Conservation (phyloP, 2,113 vertebrate genomes). For the Halichoerus grypus region DNA sequence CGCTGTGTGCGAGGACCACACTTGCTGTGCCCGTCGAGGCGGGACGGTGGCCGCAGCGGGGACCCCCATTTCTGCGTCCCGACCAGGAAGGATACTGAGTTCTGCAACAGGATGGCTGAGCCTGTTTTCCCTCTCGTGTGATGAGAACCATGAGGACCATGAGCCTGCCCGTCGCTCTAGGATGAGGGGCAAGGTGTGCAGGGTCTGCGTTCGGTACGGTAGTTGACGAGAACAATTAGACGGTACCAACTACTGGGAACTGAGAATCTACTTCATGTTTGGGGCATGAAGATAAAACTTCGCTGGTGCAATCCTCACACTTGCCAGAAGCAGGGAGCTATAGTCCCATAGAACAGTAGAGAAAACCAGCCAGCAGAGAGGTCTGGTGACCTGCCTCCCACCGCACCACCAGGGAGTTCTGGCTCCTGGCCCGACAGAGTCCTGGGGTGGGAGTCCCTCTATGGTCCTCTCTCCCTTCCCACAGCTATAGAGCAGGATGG, state of each 20-base stretch:
- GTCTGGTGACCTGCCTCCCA: neutral
- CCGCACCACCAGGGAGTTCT: neutral
- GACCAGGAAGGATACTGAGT: no score
- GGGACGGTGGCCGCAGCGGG: fast-evolving
- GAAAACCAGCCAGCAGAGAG: neutral
- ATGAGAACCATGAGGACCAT: fast-evolving
- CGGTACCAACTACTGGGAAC: fast-evolving
- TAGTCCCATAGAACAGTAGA: no score
- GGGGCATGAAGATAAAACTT: neutral
- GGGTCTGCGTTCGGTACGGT: no score
- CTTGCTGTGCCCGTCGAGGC: fast-evolving
- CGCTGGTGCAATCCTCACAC: no score
- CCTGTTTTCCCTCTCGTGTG: neutral
- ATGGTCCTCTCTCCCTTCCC: no score
- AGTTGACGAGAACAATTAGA: no score
- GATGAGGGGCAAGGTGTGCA: fast-evolving
- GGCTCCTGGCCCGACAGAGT: neutral
- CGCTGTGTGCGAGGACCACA: fast-evolving
- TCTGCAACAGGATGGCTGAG: fast-evolving
- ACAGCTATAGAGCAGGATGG: fast-evolving
- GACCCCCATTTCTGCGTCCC: no score
- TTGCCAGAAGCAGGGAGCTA: fast-evolving
- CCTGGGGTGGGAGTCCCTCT: neutral
- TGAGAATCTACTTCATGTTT: fast-evolving
- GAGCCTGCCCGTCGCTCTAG: no score